A percentile compares a stretch with the other conserved stretches of the same genome.
Evolutionary conservation across 2,797 vertebrate species (phyloP).

Genomic region (Syndactyla subalaris): DNA sequence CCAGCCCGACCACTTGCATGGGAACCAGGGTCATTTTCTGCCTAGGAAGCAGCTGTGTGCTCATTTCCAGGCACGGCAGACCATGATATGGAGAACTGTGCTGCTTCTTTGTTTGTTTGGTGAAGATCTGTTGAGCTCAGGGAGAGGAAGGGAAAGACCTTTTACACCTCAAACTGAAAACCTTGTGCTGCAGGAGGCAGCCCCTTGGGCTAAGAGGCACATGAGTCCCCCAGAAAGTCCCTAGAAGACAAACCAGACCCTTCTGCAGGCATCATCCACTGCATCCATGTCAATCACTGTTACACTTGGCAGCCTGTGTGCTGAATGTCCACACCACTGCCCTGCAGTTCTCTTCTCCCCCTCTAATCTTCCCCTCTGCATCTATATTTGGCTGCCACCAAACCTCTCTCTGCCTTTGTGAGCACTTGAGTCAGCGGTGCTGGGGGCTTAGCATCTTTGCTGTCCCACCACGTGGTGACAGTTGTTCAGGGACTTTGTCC

Average conservation of each 20-base stretch:
- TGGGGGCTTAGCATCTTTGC: neutral
- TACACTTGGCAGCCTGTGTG: neutral
- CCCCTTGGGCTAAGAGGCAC: neutral
- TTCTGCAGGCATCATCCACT: neutral
- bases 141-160: neutral
- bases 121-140: accelerated
- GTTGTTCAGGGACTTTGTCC: neutral
- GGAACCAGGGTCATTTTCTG: neutral
- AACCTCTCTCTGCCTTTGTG: neutral
- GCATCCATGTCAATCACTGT: accelerated
- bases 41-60: neutral
- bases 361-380: neutral
- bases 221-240: accelerated
- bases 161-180: neutral
- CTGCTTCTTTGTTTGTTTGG: neutral
- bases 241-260: neutral
- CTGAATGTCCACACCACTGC: neutral
- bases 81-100: neutral
- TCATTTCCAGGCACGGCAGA: neutral
- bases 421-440: accelerated
- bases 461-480: accelerated
- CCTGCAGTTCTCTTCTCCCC: neutral
- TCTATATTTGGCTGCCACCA: accelerated
- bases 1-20: neutral
- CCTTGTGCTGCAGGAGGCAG: neutral